Conservation (phyloP, 2,113 vertebrate species). For the Leucoraja erinaceus region DNA sequence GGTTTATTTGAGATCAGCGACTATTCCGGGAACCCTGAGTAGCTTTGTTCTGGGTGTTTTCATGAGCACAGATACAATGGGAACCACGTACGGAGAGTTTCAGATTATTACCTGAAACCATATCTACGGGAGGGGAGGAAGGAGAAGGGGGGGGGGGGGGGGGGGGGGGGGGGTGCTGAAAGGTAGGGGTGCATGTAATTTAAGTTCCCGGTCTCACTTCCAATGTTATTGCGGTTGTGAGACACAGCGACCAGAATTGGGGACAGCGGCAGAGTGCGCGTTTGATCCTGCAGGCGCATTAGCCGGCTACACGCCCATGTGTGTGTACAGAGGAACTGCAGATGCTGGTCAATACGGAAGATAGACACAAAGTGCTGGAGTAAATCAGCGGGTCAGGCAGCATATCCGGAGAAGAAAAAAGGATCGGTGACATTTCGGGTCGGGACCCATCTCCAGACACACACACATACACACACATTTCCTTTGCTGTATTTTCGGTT, state of each 20-base stretch:
- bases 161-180: too few species aligned
- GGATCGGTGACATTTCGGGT: too few species aligned
- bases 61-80: not conserved
- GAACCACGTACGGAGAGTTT: not conserved
- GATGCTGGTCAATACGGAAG: too few species aligned
- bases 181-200: not conserved
- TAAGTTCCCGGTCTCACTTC: not conserved
- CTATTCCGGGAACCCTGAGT: not conserved
- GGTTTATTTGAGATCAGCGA: not conserved
- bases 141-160: fast-evolving
- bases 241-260: not conserved
- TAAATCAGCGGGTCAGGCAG: too few species aligned
- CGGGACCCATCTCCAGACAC: too few species aligned
- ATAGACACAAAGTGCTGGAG: too few species aligned
- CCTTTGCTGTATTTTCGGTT: not conserved
- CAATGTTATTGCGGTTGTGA: not conserved
- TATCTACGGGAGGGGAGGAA: too few species aligned
- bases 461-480: not conserved
- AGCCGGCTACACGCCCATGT: too few species aligned
- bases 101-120: not conserved
- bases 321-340: too few species aligned
- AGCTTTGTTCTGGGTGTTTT: too few species aligned
- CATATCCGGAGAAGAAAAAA: too few species aligned
- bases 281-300: not conserved
- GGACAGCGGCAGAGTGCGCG: too few species aligned